A percentile compares a stretch with the other conserved stretches of the same genome.
Conservation (phyloP, 1,140 invertebrate species). For the Meteorus sp. region DNA sequence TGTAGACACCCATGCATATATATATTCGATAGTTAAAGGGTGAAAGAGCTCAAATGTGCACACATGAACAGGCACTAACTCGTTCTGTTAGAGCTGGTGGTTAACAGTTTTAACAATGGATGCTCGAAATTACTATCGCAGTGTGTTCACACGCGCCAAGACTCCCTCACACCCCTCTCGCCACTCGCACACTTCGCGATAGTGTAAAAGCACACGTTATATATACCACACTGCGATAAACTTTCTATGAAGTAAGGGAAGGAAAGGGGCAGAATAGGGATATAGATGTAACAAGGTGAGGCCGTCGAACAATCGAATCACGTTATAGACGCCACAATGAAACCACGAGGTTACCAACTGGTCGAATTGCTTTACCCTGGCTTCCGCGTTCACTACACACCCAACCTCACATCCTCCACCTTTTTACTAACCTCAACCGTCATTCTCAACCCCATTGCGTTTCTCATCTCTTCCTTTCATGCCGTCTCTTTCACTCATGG, state of each 20-base stretch:
- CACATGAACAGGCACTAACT: no score
- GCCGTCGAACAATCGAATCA: slow-evolving; percentile 47
- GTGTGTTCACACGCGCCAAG: not conserved
- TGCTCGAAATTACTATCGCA: slow-evolving; percentile 1
- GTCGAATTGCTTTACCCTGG: slow-evolving; percentile 36
- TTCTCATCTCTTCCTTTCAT: no score
- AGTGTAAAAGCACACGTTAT: not conserved
- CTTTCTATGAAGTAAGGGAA: slow-evolving; percentile 42
- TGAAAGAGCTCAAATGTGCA: no score
- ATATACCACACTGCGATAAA: no score
- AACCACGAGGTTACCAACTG: slow-evolving; percentile 51
- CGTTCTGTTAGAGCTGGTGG: not conserved
- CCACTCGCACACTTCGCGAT: no score
- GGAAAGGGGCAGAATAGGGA: not conserved
- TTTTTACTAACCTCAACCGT: no score
- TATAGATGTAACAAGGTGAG: slow-evolving; percentile 43
- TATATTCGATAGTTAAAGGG: no score
- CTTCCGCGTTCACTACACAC: no score
- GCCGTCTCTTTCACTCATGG: no score
- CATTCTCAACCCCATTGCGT: no score
- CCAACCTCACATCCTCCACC: no score
- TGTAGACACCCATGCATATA: no score
- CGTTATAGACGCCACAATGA: slow-evolving; percentile 46
- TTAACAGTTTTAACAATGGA: slow-evolving; percentile 5
- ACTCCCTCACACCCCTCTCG: not conserved